Conservation (phyloP, 2,113 vertebrate genomes). For the Salvelinus sp. region DNA sequence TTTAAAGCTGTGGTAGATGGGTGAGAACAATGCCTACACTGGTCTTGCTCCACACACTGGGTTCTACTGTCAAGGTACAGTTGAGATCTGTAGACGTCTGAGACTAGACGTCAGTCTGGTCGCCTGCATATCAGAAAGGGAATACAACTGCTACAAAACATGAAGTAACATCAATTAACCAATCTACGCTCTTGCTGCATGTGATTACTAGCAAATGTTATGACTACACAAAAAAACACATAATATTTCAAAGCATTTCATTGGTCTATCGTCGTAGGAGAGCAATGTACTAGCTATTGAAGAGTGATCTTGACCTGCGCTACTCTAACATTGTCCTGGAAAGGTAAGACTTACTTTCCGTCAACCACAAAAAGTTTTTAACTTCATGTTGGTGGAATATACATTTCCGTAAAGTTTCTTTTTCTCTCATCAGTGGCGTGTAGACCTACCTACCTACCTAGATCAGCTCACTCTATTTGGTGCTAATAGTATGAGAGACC, state of each 20-base stretch:
- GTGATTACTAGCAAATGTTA: neutral
- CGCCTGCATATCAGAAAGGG: neutral
- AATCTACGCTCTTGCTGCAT: neutral
- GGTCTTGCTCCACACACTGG: neutral
- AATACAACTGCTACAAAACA: constrained; percentile 42
- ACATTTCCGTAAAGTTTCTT: constrained; percentile 9
- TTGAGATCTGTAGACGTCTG: neutral
- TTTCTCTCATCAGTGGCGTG: constrained; percentile 9
- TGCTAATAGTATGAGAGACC: constrained; percentile 29
- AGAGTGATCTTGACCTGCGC: neutral
- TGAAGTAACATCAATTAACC: neutral
- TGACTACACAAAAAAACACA: neutral
- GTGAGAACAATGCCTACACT: neutral
- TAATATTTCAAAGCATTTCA: neutral
- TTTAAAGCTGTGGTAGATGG: neutral
- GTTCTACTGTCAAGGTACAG: neutral
- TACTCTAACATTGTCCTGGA: neutral
- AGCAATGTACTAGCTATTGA: neutral
- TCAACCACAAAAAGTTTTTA: constrained; percentile 6
- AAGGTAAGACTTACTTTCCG: constrained; percentile 3
- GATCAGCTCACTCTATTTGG: constrained; percentile 19
- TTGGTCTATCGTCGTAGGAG: neutral
- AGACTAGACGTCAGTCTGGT: neutral
- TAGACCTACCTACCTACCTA: constrained; percentile 32
- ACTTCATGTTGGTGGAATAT: neutral